Percentiles rank a stretch among this genome's conserved stretches.
phyloP scores from a whole-genome alignment of 2,888 invertebrate species.

The Xylota segnis region DNA sequence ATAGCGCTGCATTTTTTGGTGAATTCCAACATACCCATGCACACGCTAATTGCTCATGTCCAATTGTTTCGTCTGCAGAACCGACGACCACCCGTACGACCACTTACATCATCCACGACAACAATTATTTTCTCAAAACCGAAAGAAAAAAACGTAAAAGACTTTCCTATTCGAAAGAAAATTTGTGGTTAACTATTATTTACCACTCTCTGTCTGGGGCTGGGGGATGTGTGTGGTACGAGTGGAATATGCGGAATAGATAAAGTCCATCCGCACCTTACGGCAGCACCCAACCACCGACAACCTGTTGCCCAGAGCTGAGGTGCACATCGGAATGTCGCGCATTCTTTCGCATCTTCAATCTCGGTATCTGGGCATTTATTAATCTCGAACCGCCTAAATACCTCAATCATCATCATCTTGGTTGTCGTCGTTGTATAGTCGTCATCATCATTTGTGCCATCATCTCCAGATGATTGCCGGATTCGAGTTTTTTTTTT shows the following conservation, averaged over 20 bases:
- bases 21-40: slow-evolving; percentile 61
- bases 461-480: slow-evolving; percentile 68
- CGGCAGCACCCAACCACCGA: slow-evolving; percentile 13
- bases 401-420: slow-evolving; percentile 76
- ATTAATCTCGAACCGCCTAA: slow-evolving; percentile 76
- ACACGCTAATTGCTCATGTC: slow-evolving; percentile 68
- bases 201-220: background rate
- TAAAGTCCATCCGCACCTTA: slow-evolving; percentile 61
- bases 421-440: slow-evolving; percentile 49
- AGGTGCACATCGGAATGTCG: slow-evolving; percentile 68
- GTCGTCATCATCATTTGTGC: slow-evolving; percentile 69
- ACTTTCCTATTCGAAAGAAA: slow-evolving; percentile 36
- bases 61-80: slow-evolving; percentile 61
- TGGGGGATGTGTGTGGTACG: background rate
- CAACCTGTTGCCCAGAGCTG: slow-evolving; percentile 26
- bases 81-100: slow-evolving; percentile 43
- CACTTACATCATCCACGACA: slow-evolving; percentile 43
- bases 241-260: slow-evolving; percentile 62
- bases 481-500: slow-evolving; percentile 57
- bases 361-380: slow-evolving; percentile 73
- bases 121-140: slow-evolving; percentile 8
- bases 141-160: too few species aligned
- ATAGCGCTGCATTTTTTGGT: slow-evolving; percentile 62
- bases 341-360: slow-evolving; percentile 73
- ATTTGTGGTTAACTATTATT: slow-evolving; percentile 44